phyloP scores from a whole-genome alignment of 53 echinoderm and acorn worm species.

The Hippasteria phrygiana region DNA sequence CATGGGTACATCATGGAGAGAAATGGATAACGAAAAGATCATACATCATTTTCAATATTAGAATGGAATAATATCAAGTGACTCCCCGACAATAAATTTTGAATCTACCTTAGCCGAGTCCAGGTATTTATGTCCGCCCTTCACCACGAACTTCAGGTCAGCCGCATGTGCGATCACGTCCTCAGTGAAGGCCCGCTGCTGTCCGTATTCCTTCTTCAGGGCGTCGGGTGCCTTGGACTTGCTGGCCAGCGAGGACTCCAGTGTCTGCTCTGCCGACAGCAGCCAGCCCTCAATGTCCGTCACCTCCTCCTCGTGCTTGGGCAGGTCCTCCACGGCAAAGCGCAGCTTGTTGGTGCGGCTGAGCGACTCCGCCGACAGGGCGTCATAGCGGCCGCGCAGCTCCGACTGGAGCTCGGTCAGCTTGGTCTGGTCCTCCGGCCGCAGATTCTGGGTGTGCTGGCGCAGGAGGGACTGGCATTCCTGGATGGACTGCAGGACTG shows the following conservation, averaged over 20 bases:
- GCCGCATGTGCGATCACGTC: slow-evolving; percentile 92
- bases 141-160: slow-evolving; percentile 93
- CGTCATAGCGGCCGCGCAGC: slow-evolving; percentile 84
- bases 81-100: neutral
- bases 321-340: slow-evolving; percentile 87
- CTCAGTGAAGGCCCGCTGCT: slow-evolving; percentile 81
- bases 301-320: slow-evolving; percentile 87
- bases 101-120: slow-evolving; percentile 86
- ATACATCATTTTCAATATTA: too few species aligned
- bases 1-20: too few species aligned
- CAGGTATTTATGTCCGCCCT: slow-evolving; percentile 89
- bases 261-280: slow-evolving; percentile 79
- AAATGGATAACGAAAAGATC: too few species aligned
- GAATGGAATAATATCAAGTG: too few species aligned
- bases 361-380: slow-evolving; percentile 80
- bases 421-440: slow-evolving; percentile 89
- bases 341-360: slow-evolving; percentile 86
- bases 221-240: slow-evolving; percentile 78
- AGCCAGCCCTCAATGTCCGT: slow-evolving; percentile 88
- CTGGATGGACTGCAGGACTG: slow-evolving; percentile 85
- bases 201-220: slow-evolving; percentile 81
- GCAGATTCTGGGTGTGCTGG: slow-evolving; percentile 84
- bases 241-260: slow-evolving; percentile 75
- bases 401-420: slow-evolving; percentile 89
- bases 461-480: slow-evolving; percentile 90